Evolutionary conservation across 2,797 vertebrate species (phyloP).

Genomic region (Salmo trutta): DNA sequence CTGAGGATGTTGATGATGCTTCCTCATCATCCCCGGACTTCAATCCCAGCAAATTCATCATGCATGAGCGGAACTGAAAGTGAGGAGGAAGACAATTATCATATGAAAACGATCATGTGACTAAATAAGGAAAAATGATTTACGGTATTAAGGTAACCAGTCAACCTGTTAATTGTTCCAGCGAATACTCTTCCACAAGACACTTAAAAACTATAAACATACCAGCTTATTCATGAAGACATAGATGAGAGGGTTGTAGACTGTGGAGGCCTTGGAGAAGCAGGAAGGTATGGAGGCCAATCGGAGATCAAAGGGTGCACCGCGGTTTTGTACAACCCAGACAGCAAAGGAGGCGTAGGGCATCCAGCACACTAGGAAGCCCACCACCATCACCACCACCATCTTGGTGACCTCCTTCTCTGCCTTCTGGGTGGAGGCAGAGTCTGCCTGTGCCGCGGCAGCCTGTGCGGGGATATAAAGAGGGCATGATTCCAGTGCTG

Average conservation of each 20-base stretch:
- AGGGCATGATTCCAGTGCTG: background rate
- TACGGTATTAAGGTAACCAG: too few relatives aligned
- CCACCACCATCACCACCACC: constrained; percentile 79
- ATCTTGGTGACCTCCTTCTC: constrained; percentile 79
- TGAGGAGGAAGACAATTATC: constrained; percentile 12
- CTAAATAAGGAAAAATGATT: background rate
- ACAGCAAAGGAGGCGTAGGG: constrained; percentile 73
- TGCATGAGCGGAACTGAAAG: constrained; percentile 74
- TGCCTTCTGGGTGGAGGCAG: constrained; percentile 55
- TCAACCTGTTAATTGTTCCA: too few relatives aligned
- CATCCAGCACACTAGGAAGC: constrained; percentile 77
- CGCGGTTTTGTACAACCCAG: constrained; percentile 71
- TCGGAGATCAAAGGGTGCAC: constrained; percentile 68
- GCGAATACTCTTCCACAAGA: too few relatives aligned
- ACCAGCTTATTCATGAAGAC: constrained; percentile 71
- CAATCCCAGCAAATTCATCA: constrained; percentile 73
- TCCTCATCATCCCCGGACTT: constrained; percentile 73
- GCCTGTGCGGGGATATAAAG: constrained; percentile 55
- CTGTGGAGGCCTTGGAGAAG: constrained; percentile 76
- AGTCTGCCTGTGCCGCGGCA: constrained; percentile 73
- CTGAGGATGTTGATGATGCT: constrained; percentile 64
- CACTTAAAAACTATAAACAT: too few relatives aligned
- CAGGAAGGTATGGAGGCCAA: constrained; percentile 75
- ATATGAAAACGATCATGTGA: background rate
- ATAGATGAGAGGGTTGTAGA: constrained; percentile 67